Percentiles rank a stretch among this genome's conserved stretches.
These are phyloP conservation scores for Acridotheres tristis DNA, from an alignment of 2,797 vertebrate species.

Conservation along the genomic window DNA sequence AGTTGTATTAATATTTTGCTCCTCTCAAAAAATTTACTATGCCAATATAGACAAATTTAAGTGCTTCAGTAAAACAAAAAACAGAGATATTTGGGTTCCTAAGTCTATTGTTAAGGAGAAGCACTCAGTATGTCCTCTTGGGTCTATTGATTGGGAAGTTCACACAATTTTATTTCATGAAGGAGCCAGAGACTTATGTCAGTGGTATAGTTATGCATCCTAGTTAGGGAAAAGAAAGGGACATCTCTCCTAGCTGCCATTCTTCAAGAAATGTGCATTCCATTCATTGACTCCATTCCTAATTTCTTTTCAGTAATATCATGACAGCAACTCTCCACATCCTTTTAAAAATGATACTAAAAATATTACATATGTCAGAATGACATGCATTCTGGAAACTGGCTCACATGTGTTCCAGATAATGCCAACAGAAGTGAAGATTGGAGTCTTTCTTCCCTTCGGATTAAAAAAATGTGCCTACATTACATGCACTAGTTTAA, in stretches of 20 bases:
- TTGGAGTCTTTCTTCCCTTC: neutral
- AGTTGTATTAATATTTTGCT: neutral
- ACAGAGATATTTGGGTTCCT: neutral
- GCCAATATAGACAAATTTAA: neutral
- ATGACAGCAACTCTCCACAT: neutral
- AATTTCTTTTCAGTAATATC: neutral
- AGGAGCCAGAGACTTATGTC: neutral
- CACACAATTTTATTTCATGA: neutral
- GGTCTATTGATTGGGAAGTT: neutral
- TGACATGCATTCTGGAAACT: neutral
- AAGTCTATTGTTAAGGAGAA: neutral
- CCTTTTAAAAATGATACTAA: neutral
- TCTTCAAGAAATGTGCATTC: neutral
- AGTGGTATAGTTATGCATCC: neutral
- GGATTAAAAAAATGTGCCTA: neutral
- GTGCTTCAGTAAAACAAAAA: neutral
- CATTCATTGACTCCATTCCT: neutral
- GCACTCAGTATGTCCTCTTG: neutral
- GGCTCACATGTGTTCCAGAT: neutral
- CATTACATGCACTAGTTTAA: neutral
- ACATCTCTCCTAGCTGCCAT: rapidly evolving
- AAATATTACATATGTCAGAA: neutral
- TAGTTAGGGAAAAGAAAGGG: neutral
- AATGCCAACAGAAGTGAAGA: neutral
- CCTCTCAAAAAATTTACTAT: neutral